Conservation (phyloP, 2,888 invertebrate species). For the Xylophagus ater region DNA sequence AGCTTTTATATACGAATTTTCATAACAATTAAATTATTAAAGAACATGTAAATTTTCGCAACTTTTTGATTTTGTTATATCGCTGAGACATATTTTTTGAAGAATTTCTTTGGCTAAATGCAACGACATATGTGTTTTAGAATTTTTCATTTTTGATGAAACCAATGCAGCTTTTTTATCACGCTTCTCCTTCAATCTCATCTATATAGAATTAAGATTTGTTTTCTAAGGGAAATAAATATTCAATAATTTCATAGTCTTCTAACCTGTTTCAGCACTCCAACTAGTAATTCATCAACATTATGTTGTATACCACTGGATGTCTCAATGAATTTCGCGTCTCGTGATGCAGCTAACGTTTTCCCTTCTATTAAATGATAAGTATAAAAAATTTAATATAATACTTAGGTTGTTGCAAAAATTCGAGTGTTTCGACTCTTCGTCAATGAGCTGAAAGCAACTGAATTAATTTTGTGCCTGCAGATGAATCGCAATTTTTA, state of each 20-base stretch:
- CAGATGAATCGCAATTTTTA: too few species aligned
- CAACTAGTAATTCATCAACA: conserved; percentile 89
- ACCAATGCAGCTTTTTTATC: conserved; percentile 59
- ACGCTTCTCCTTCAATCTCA: conserved; percentile 62
- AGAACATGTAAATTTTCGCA: conserved; percentile 79
- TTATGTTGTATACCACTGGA: conserved; percentile 94
- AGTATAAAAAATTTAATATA: too few species aligned
- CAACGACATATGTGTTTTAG: conserved; percentile 68
- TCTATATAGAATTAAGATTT: conserved; percentile 31
- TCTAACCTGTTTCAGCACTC: conserved; percentile 69
- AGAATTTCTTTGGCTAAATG: conserved; percentile 71
- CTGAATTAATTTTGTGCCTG: too few species aligned
- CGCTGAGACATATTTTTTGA: conserved; percentile 75
- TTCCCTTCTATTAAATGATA: conserved; percentile 68
- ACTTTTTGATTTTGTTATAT: conserved; percentile 73
- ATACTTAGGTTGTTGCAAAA: too few species aligned
- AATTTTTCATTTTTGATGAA: conserved; percentile 59
- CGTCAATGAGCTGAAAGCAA: too few species aligned
- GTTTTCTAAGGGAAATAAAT: neutral
- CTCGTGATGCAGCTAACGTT: conserved; percentile 73
- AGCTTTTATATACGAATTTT: too few species aligned
- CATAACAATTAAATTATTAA: too few species aligned
- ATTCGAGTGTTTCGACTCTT: too few species aligned
- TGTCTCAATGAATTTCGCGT: conserved; percentile 91
- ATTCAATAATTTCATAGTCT: neutral